Evolutionary conservation across 2,797 vertebrate species (phyloP).

Genomic region (Scarus forsteni): DNA sequence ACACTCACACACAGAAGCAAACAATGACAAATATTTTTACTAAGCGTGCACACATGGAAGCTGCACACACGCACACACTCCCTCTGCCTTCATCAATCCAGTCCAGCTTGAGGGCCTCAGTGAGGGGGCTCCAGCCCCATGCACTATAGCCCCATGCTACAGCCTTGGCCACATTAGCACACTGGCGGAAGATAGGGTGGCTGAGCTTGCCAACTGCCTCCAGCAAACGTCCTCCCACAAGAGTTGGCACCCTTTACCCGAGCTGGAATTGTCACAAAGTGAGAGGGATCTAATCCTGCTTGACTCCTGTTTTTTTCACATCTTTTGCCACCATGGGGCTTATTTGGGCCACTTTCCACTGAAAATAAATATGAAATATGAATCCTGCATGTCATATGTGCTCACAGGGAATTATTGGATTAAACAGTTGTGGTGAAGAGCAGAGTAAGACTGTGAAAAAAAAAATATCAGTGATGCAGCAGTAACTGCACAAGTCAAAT

Average conservation of each 20-base stretch:
- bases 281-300: slow-evolving; percentile 71
- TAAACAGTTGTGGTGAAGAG: slow-evolving; percentile 37
- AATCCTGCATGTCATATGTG: slow-evolving; percentile 32
- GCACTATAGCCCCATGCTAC: slow-evolving; percentile 48
- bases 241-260: slow-evolving; percentile 65
- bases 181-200: slow-evolving; percentile 58
- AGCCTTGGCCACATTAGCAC: slow-evolving; percentile 72
- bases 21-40: slow-evolving; percentile 34
- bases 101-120: slow-evolving; percentile 62
- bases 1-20: slow-evolving; percentile 15
- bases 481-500: slow-evolving; percentile 41
- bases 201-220: slow-evolving; percentile 54
- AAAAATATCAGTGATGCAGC: slow-evolving; percentile 40
- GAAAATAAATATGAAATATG: slow-evolving; percentile 53
- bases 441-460: slow-evolving; percentile 11
- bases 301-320: slow-evolving; percentile 37
- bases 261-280: slow-evolving; percentile 76
- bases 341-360: slow-evolving; percentile 59
- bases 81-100: slow-evolving; percentile 42
- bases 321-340: slow-evolving; percentile 43
- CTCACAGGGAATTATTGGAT: slow-evolving; percentile 60
- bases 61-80: not conserved
- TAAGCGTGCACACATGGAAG: slow-evolving; percentile 16
- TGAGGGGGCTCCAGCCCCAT: slow-evolving; percentile 60
- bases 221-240: slow-evolving; percentile 68